These are phyloP conservation scores for Latheticus oryzae DNA, from an alignment of 2,888 invertebrate species.

Conservation along the genomic window DNA sequence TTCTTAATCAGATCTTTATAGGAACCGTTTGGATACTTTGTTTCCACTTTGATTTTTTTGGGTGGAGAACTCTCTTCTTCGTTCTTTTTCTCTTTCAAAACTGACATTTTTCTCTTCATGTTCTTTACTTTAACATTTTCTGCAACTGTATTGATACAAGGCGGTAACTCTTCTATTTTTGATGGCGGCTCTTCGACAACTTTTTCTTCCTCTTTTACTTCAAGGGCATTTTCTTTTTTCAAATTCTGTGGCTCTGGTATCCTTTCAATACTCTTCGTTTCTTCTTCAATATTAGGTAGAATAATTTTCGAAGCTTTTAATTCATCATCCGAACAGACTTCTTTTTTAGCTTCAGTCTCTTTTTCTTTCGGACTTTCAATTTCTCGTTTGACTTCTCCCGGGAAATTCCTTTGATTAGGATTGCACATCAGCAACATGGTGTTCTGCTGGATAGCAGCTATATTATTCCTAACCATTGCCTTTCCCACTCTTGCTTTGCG, in stretches of 20 bases:
- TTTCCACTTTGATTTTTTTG: constrained; percentile 47
- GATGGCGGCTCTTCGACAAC: constrained; percentile 25
- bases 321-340: constrained; percentile 46
- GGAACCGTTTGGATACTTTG: constrained; percentile 59
- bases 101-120: constrained; percentile 67
- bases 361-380: constrained; percentile 64
- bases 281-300: constrained; percentile 33
- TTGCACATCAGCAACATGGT: constrained; percentile 68
- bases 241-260: constrained; percentile 35
- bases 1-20: constrained; percentile 66
- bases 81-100: constrained; percentile 49
- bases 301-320: constrained; percentile 33
- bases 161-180: constrained; percentile 51
- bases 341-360: constrained; percentile 55
- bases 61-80: constrained; percentile 45
- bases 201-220: constrained; percentile 35
- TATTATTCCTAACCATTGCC: constrained; percentile 75
- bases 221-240: constrained; percentile 32
- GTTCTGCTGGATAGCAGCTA: constrained; percentile 68
- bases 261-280: constrained; percentile 35
- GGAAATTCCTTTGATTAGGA: constrained; percentile 51
- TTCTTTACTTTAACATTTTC: constrained; percentile 65
- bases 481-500: constrained; percentile 72
- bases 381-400: constrained; percentile 62
- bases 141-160: constrained; percentile 62